Conservation (phyloP, 1,140 invertebrate species). For the Euglossa dilemma region DNA sequence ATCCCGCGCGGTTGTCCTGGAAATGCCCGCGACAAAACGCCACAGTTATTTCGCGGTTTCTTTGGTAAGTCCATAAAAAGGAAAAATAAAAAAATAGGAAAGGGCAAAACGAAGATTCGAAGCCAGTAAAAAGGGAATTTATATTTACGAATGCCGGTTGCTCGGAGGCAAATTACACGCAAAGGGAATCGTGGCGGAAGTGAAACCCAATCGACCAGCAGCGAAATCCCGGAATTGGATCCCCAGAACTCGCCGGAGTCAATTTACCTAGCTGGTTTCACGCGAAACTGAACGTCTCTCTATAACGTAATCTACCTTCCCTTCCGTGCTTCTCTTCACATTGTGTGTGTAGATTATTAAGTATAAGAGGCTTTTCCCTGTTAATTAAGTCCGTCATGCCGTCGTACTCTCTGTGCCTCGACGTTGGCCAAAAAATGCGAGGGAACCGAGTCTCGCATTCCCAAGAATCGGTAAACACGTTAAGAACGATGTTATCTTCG, state of each 20-base stretch:
- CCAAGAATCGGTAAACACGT: too few relatives aligned
- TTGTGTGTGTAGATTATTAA: slow-evolving; percentile 49
- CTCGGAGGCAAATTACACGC: slow-evolving; percentile 57
- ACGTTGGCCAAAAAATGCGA: neutral
- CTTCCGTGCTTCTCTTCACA: neutral
- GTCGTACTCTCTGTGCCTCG: neutral
- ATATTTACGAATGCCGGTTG: slow-evolving; percentile 36
- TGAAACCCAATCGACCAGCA: slow-evolving; percentile 64
- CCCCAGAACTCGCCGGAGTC: slow-evolving; percentile 61
- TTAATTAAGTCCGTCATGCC: neutral
- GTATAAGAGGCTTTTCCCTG: slow-evolving; percentile 39
- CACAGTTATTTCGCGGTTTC: neutral
- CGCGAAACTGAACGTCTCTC: slow-evolving; percentile 58
- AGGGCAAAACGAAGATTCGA: neutral
- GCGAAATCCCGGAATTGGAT: slow-evolving; percentile 62
- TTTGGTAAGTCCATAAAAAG: neutral
- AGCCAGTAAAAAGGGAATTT: slow-evolving; percentile 15
- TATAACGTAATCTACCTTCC: slow-evolving; percentile 36
- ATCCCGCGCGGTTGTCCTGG: too few relatives aligned
- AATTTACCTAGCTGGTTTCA: slow-evolving; percentile 62
- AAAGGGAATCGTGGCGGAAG: slow-evolving; percentile 61
- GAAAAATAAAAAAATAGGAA: neutral
- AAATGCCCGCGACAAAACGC: neutral
- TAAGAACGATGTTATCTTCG: too few relatives aligned
- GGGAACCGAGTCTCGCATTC: too few relatives aligned